phyloP scores from a whole-genome alignment of 2,797 vertebrate genomes.

The Channa striata region DNA sequence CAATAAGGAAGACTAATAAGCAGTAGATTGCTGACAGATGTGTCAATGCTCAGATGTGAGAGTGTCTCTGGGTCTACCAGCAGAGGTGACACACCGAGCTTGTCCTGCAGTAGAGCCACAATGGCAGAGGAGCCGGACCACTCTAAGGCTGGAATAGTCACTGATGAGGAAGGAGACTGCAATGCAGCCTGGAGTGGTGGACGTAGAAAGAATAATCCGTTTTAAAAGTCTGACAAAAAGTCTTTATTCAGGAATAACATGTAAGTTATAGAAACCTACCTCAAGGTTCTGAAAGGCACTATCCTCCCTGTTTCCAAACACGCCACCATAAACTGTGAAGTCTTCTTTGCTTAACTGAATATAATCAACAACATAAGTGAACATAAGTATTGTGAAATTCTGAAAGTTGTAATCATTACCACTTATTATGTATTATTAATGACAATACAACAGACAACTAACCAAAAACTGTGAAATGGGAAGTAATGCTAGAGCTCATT shows the following conservation, averaged over 20 bases:
- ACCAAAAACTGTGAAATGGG: constrained; percentile 57
- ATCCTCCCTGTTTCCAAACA: constrained; percentile 90
- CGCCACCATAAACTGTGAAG: constrained; percentile 90
- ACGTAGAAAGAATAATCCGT: not conserved
- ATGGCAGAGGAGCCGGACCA: constrained; percentile 84
- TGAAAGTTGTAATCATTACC: not conserved
- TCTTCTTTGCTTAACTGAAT: constrained; percentile 91
- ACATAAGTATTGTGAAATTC: not conserved
- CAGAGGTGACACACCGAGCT: constrained; percentile 84
- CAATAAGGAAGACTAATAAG: constrained; percentile 87
- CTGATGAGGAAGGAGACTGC: constrained; percentile 81
- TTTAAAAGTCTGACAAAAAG: not conserved
- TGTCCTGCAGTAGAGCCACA: constrained; percentile 84
- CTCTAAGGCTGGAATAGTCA: constrained; percentile 87
- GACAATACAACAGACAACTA: not conserved
- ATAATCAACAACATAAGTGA: constrained; percentile 21
- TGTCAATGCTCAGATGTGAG: constrained; percentile 83
- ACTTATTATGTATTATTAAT: not conserved
- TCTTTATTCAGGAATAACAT: not conserved
- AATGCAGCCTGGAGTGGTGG: constrained; percentile 81
- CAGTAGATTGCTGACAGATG: constrained; percentile 84
- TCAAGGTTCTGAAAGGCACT: constrained; percentile 88
- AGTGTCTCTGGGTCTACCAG: constrained; percentile 85
- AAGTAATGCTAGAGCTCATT: constrained; percentile 69
- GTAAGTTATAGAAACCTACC: constrained; percentile 63